Evolutionary conservation across 2,797 vertebrate species (phyloP), one percentile per base, ranked within the genome.

Genomic region (Furcifer pardalis): DNA sequence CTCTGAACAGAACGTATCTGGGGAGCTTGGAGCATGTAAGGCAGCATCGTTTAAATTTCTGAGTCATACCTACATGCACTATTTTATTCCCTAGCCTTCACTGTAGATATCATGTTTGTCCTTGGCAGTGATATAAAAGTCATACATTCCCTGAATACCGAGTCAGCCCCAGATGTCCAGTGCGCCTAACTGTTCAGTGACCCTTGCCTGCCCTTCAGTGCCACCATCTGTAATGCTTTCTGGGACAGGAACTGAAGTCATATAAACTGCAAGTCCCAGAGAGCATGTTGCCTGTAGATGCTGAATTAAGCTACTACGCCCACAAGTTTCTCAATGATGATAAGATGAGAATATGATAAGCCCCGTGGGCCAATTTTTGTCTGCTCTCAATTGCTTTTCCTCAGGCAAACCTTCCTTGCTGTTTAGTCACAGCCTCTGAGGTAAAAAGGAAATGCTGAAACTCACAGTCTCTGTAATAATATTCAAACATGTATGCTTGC

Each of bases 361-460:
- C 63, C 79, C 86, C 91, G 92, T 0, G 74, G 75, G 84, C 80
- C 84, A 60, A 42, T 68, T 62, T 7, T 27, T 60, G 62, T 75
- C 49, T 49, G 46, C n/a, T 68, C 49, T 44, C 4, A 21, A n/a
- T 32, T 83, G 69, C 27, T 40, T 65, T 81, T 60, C 37, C 69
- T 46, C 62, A 60, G 21, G 25, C 21, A 37, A 32, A 4, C 23
- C 2, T 75, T 46, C 59, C 32, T 46, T 46, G 37, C 23, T 68
- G 23, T 66, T 27, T 74, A 62, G 46, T 73, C 15, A 56, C 3
- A 32, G 19, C 71, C 40, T 32, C 27, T 9, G 15, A n/a, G 19
- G 63, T 32, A 60, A 79, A 60, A 79, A 65, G n/a, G 40, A 40
- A 44, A 63, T 44, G 42, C 27, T 17, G 15, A 25, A 62, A 42